These are phyloP conservation scores for Cephalopterus ornatus DNA, from an alignment of 2,113 vertebrate species.

Conservation along the genomic window DNA sequence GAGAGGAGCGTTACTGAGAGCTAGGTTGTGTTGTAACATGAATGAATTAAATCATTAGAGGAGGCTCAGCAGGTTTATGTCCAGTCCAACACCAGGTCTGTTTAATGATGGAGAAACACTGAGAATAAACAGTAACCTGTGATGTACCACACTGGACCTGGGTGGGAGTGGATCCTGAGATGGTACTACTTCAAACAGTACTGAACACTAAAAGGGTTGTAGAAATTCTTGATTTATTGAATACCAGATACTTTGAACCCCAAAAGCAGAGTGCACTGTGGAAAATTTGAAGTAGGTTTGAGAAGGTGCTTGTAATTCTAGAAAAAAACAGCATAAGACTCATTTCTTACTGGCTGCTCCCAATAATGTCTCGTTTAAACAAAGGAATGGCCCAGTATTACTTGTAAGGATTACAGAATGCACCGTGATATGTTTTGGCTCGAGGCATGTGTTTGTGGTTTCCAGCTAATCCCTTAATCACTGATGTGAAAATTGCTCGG, in stretches of 20 bases:
- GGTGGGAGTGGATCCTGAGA: not conserved
- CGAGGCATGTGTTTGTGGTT: not conserved
- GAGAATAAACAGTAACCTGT: not conserved
- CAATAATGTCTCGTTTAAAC: not conserved
- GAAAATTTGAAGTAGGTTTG: not conserved
- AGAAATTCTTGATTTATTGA: not conserved
- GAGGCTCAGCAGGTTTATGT: not conserved
- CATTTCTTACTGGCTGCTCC: not conserved
- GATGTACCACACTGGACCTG: not conserved
- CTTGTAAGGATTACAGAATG: not conserved
- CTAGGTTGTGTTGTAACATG: not conserved
- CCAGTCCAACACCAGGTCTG: not conserved
- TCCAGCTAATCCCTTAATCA: conserved; percentile 25
- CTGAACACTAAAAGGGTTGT: not conserved
- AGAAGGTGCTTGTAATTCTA: not conserved
- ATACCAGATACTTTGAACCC: not conserved
- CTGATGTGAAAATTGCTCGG: not conserved
- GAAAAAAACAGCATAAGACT: not conserved
- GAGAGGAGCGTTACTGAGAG: not conserved
- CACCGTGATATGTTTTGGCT: not conserved
- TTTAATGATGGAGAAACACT: not conserved
- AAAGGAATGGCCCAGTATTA: not conserved
- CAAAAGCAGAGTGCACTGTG: not conserved
- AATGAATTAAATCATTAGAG: not conserved
- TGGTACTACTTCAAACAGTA: not conserved